Evolutionary conservation across 2,888 invertebrate genomes (phyloP).

Genomic region (Psylliodes chrysocephalus): DNA sequence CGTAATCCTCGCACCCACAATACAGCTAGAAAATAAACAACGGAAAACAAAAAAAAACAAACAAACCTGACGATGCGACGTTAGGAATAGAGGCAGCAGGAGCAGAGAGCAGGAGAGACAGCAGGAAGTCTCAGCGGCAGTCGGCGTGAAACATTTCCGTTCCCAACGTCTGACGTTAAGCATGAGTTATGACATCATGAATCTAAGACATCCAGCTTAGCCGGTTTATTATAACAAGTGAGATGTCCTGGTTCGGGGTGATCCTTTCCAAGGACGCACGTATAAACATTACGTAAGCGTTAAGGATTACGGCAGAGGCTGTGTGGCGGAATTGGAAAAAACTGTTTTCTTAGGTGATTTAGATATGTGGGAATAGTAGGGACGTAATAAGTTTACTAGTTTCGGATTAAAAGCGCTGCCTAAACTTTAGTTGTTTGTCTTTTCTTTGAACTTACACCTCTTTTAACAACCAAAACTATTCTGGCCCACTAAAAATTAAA

Average conservation of each 20-base stretch:
- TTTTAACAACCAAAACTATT: too few species aligned
- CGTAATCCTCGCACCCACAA: neutral
- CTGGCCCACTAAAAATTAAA: too few species aligned
- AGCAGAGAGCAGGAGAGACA: slow-evolving; percentile 32
- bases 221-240: slow-evolving; percentile 59
- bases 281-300: slow-evolving; percentile 53
- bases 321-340: neutral
- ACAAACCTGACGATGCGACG: too few species aligned
- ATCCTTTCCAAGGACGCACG: slow-evolving; percentile 45
- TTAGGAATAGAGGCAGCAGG: slow-evolving; percentile 16
- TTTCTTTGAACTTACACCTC: too few species aligned
- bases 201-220: slow-evolving; percentile 57
- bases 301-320: slow-evolving; percentile 37
- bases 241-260: slow-evolving; percentile 46
- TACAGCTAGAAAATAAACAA: neutral
- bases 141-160: slow-evolving; percentile 56
- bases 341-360: neutral
- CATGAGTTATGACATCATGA: slow-evolving; percentile 60
- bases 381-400: too few species aligned
- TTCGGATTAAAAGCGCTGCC: too few species aligned
- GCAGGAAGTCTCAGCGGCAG: slow-evolving; percentile 37
- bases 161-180: slow-evolving; percentile 58
- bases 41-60: neutral
- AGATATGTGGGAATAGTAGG: too few species aligned
- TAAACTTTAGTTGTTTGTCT: too few species aligned